These are phyloP conservation scores for Circaetus cinerascens DNA, from an alignment of 2,113 vertebrate genomes.

Conservation along the genomic window DNA sequence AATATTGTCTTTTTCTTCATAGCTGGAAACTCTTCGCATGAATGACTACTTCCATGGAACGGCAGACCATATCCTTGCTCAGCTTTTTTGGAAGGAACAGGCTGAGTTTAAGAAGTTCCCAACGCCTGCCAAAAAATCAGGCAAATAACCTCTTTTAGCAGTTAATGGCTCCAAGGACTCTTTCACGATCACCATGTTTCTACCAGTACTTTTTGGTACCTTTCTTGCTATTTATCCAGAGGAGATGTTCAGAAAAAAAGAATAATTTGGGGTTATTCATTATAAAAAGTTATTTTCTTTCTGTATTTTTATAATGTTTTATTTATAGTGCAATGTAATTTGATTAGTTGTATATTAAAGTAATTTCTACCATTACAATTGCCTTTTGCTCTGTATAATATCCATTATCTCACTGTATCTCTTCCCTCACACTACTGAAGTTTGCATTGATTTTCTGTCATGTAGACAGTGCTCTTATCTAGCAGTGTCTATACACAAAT, in stretches of 20 bases:
- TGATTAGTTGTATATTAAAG: not conserved
- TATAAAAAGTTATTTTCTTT: not conserved
- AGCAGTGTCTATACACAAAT: fast-evolving
- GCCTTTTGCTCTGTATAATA: not conserved
- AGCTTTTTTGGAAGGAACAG: conserved; percentile 71
- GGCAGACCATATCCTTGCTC: conserved; percentile 70
- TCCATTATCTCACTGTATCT: fast-evolving
- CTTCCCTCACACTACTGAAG: not conserved
- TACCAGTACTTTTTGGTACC: not conserved
- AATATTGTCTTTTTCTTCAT: not conserved
- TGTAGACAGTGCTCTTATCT: fast-evolving
- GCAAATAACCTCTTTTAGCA: conserved; percentile 27
- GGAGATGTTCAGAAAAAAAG: not conserved
- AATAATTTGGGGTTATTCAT: not conserved
- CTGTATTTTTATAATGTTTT: not conserved
- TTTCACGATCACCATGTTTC: not conserved
- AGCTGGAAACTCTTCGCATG: conserved; percentile 74
- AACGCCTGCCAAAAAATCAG: conserved; percentile 3
- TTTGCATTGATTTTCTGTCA: not conserved
- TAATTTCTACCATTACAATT: not conserved
- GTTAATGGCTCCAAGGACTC: not conserved
- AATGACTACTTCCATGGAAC: conserved; percentile 58
- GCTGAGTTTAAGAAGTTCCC: conserved; percentile 72
- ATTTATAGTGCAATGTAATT: not conserved
- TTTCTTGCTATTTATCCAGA: not conserved